phyloP scores from a whole-genome alignment of 2,797 vertebrate species.

The Amblyopsis hoosieri region DNA sequence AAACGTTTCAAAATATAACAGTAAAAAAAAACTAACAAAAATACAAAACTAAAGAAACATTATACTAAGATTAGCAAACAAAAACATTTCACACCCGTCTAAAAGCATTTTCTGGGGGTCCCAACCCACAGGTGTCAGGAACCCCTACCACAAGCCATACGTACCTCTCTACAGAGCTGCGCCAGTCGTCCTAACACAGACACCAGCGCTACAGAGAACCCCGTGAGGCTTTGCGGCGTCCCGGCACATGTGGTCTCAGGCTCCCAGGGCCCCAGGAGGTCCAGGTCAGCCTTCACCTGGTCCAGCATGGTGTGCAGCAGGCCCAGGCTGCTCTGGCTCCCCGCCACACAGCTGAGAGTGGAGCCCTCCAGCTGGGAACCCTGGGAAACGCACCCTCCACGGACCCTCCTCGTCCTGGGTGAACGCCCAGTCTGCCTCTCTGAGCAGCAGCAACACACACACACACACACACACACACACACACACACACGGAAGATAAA shows the following conservation, averaged over 20 bases:
- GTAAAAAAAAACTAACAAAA: not conserved
- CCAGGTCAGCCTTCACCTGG: constrained; percentile 86
- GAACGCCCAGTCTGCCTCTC: constrained; percentile 57
- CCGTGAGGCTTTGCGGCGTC: constrained; percentile 74
- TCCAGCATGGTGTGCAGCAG: constrained; percentile 84
- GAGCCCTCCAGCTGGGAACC: constrained; percentile 55
- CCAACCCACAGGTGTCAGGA: too few species aligned
- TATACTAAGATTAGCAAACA: too few species aligned
- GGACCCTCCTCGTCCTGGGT: constrained; percentile 67
- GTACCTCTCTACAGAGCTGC: constrained; percentile 84
- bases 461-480: not conserved
- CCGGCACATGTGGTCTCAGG: constrained; percentile 45
- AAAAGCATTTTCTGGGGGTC: too few species aligned
- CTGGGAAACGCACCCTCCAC: constrained; percentile 38
- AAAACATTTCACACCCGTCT: too few species aligned
- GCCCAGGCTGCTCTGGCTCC: constrained; percentile 79
- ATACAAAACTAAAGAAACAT: not conserved
- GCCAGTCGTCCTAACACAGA: constrained; percentile 85
- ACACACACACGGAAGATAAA: not conserved
- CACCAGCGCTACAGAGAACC: constrained; percentile 89
- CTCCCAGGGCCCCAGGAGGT: constrained; percentile 69
- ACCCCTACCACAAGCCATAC: not conserved
- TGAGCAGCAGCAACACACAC: constrained; percentile 35
- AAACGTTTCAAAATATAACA: too few species aligned
- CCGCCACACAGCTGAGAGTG: constrained; percentile 55